Conservation (phyloP, 2,797 vertebrate species). For the Spondyliosoma cantharus region DNA sequence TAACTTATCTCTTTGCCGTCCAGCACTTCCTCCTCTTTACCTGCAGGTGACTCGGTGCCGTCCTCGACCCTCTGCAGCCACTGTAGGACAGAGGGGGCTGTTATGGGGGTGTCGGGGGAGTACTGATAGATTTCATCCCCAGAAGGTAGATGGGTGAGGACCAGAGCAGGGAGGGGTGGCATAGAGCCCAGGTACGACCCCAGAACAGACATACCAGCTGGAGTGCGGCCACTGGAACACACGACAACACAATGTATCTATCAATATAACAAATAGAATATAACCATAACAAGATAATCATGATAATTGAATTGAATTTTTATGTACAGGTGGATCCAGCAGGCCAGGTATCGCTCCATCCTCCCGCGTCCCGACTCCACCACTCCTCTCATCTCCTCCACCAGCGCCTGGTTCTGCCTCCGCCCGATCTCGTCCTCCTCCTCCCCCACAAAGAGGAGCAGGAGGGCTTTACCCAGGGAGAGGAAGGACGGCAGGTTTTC, state of each 20-base stretch:
- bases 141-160: constrained; percentile 85
- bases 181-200: constrained; percentile 84
- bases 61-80: constrained; percentile 89
- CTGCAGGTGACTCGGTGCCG: constrained; percentile 83
- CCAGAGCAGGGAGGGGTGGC: constrained; percentile 87
- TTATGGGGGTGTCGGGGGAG: constrained; percentile 82
- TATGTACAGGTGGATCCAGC: constrained; percentile 95
- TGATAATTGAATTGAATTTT: not conserved
- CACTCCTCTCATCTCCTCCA: constrained; percentile 77
- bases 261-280: not conserved
- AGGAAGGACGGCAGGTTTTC: constrained; percentile 89
- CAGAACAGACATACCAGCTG: constrained; percentile 87
- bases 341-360: constrained; percentile 78
- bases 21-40: constrained; percentile 76
- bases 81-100: constrained; percentile 80
- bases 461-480: constrained; percentile 85
- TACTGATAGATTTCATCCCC: constrained; percentile 88
- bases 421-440: constrained; percentile 74
- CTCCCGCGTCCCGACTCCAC: constrained; percentile 46
- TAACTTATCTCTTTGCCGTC: not conserved
- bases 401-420: constrained; percentile 69
- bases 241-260: not conserved
- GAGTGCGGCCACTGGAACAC: constrained; percentile 84
- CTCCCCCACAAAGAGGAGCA: constrained; percentile 91
- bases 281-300: too few species aligned